phyloP scores from a whole-genome alignment of 1,140 invertebrate species.

The Tetramorium parvispinum region DNA sequence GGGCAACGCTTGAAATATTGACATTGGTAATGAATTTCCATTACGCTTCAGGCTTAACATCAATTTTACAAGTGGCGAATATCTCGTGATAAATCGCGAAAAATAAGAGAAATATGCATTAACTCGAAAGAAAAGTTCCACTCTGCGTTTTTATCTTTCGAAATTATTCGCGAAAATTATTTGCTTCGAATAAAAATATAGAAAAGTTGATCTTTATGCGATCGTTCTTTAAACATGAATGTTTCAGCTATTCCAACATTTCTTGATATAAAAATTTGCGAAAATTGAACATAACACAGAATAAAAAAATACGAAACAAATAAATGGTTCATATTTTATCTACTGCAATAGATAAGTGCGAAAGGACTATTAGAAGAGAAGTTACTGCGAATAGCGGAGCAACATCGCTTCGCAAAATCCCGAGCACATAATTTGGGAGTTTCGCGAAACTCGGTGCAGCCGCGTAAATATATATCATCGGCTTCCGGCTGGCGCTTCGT shows the following conservation, averaged over 20 bases:
- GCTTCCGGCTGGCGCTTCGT: constrained; percentile 1
- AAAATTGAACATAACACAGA: not conserved
- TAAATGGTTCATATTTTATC: constrained; percentile 7
- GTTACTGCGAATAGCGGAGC: constrained; percentile 24
- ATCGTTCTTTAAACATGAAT: not conserved
- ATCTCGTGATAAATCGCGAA: too few species aligned
- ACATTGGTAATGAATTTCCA: constrained; percentile 18
- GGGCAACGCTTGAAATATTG: constrained; percentile 3
- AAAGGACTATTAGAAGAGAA: constrained; percentile 20
- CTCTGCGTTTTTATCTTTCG: not conserved
- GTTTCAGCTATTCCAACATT: not conserved
- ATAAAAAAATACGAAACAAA: not conserved
- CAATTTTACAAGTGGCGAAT: not conserved
- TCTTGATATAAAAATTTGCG: not conserved
- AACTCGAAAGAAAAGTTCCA: not conserved
- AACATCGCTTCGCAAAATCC: constrained; percentile 24
- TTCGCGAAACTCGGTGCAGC: constrained; percentile 15
- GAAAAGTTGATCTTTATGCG: not conserved
- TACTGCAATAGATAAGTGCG: constrained; percentile 11
- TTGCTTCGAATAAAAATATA: not conserved
- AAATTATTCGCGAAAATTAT: not conserved
- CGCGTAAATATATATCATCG: constrained; percentile 45
- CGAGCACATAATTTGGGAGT: constrained; percentile 36
- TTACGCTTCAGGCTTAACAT: not conserved
- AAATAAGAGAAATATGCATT: constrained; percentile 1